Conservation (phyloP, 1,140 invertebrate genomes). For the Zaprionus nigranus region DNA sequence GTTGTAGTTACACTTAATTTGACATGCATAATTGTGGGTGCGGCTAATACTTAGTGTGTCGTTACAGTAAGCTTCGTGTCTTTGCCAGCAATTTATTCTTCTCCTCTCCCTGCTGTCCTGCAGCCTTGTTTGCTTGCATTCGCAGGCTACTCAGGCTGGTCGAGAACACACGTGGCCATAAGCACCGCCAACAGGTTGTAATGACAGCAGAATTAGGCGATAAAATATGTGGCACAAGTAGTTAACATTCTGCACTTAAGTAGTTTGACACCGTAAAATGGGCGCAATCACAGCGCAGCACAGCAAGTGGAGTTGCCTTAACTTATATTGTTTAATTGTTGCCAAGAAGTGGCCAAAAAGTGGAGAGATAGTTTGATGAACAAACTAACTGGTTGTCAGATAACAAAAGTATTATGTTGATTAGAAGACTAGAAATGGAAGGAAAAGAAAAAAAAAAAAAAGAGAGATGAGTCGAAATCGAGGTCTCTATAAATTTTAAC, state of each 20-base stretch:
- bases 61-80: conserved; percentile 8
- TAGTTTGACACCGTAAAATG: conserved; percentile 27
- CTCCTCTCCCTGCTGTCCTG: background rate
- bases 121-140: background rate
- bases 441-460: too few species aligned
- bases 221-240: conserved; percentile 22
- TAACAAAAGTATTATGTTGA: too few species aligned
- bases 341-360: background rate
- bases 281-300: background rate
- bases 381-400: too few species aligned
- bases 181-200: conserved; percentile 29
- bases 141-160: conserved; percentile 2
- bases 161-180: conserved; percentile 17
- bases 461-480: too few species aligned
- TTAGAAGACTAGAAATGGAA: too few species aligned
- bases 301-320: background rate
- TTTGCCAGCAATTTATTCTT: conserved; percentile 2
- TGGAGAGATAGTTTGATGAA: background rate
- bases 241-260: conserved; percentile 21
- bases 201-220: conserved; percentile 18
- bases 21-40: conserved; percentile 77
- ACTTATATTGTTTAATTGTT: background rate
- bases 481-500: too few species aligned
- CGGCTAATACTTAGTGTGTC: conserved; percentile 24
- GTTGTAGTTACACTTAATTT: conserved; percentile 72